A percentile compares a stretch with the other conserved stretches of the same genome.
These are phyloP conservation scores for Psilanteris sp. DNA, from an alignment of 1,140 invertebrate genomes.

Conservation along the genomic window DNA sequence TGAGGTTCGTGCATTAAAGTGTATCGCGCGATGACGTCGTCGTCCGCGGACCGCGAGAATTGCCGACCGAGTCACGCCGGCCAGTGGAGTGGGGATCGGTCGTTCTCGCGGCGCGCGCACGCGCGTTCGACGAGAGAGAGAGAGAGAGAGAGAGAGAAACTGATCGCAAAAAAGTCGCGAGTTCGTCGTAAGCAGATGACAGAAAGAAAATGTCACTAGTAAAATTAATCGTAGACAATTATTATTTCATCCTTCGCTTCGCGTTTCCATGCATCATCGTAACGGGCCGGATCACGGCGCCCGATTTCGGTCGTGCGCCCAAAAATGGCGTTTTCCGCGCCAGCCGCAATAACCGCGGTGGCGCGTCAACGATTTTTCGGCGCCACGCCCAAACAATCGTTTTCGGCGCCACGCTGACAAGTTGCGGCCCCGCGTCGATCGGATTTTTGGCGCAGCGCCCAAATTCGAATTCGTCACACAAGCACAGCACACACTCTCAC, in stretches of 20 bases:
- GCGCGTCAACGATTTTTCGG: no score
- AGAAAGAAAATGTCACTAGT: conserved; percentile 58
- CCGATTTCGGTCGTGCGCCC: conserved; percentile 50
- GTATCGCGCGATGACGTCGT: conserved; percentile 57
- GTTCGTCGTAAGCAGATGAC: conserved; percentile 68
- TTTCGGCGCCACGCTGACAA: no score
- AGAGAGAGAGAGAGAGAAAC: conserved; percentile 47
- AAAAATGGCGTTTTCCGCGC: no score
- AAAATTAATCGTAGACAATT: conserved; percentile 57
- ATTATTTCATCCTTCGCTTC: conserved; percentile 67
- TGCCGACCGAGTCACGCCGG: no score
- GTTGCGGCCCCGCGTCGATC: no score
- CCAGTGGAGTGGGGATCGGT: no score
- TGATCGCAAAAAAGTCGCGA: conserved; percentile 52
- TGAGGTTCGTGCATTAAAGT: conserved; percentile 65
- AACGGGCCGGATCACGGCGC: conserved; percentile 58
- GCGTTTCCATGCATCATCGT: conserved; percentile 68
- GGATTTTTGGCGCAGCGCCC: no score
- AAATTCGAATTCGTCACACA: conserved; percentile 48
- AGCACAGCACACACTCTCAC: conserved; percentile 49
- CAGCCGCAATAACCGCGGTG: no score
- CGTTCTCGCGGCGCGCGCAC: no score
- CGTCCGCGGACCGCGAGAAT: no score
- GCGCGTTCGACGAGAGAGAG: conserved; percentile 10
- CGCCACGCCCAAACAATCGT: no score